Evolutionary conservation across 2,888 invertebrate genomes (phyloP).

Genomic region (Zaprionus obscuricornis): DNA sequence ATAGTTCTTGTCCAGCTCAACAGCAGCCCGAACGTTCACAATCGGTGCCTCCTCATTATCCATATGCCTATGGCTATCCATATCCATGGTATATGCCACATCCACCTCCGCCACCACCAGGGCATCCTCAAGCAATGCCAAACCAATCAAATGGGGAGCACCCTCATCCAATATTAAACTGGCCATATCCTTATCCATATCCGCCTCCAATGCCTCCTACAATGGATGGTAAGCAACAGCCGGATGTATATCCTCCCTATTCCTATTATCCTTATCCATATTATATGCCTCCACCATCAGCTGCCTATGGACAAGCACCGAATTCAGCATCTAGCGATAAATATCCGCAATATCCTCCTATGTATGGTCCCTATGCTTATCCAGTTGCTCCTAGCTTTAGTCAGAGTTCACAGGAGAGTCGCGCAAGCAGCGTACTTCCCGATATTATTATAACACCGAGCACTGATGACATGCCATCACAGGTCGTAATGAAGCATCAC

Average conservation of each 20-base stretch:
- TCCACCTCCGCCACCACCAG: constrained; percentile 41
- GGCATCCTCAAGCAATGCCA: constrained; percentile 7
- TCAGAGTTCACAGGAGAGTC: constrained; percentile 68
- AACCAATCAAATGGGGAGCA: constrained; percentile 34
- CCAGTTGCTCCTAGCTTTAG: constrained; percentile 70
- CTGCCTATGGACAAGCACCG: constrained; percentile 50
- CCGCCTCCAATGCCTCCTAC: constrained; percentile 63
- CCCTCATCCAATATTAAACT: constrained; percentile 56
- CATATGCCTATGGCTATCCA: constrained; percentile 78
- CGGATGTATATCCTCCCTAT: constrained; percentile 68
- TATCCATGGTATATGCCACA: constrained; percentile 80
- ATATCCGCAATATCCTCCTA: constrained; percentile 64
- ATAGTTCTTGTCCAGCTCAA: constrained; percentile 50
- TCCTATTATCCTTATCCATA: constrained; percentile 76
- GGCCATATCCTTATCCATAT: constrained; percentile 78
- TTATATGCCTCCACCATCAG: constrained; percentile 63
- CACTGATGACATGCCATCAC: constrained; percentile 79
- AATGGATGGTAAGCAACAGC: constrained; percentile 47
- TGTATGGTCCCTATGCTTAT: constrained; percentile 62
- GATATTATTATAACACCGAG: constrained; percentile 82
- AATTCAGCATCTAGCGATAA: constrained; percentile 29
- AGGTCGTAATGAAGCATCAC: constrained; percentile 72
- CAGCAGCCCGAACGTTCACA: constrained; percentile 64
- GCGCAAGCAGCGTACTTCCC: constrained; percentile 78
- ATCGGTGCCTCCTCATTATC: constrained; percentile 69